Base-by-base conservation (phyloP, 2,113 vertebrate species). In the Orcinus orca region DNA sequence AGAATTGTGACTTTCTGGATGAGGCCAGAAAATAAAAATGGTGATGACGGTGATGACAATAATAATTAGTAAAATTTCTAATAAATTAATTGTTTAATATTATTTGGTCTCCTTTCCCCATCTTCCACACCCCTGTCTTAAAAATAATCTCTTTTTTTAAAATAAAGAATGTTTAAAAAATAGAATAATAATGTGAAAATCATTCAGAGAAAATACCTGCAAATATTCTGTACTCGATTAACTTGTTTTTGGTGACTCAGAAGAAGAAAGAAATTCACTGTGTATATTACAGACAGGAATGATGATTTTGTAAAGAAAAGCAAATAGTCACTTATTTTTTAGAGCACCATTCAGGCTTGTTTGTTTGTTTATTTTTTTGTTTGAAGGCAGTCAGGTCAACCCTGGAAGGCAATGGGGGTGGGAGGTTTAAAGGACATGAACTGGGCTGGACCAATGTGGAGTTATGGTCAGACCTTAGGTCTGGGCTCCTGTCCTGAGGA, bases 371-470 rank as follows among this genome's bases (percentile, higher is more conserved):
- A 25, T 26, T 77, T 77, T 12, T 90, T 94, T 93, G 33, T 97
- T 97, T 95, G 95, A 94, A 97, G 86, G 62, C 93, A 70, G 36
- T 92, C 12, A 97, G 87, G 97, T 97, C 96, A 98, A 13, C 50
- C 38, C 38, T 38, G 15, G 50, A 79, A 83, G 36, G 31, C 50
- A 47, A 7, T 5, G 2, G 17, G 38, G 26, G 31, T 25, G 38
- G 9, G 50, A 55, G 29, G 50, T 3, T 76, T 36, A 20, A 31
- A 38, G 67, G 79, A 18, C 3, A 3, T 17, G 53, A 25, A 18
- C 14, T 58, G 7, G 68, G 12, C 21, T 10, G 7, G 60, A 44
- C 53, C 15, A 18, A 70, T 26, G 71, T 2, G 14, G 31, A 26
- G 7, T 38, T 23, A 1, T 13, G 17, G 18, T n/a, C 18, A 38